phyloP scores from a whole-genome alignment of 2,113 vertebrate genomes.

The Hassar affinis region DNA sequence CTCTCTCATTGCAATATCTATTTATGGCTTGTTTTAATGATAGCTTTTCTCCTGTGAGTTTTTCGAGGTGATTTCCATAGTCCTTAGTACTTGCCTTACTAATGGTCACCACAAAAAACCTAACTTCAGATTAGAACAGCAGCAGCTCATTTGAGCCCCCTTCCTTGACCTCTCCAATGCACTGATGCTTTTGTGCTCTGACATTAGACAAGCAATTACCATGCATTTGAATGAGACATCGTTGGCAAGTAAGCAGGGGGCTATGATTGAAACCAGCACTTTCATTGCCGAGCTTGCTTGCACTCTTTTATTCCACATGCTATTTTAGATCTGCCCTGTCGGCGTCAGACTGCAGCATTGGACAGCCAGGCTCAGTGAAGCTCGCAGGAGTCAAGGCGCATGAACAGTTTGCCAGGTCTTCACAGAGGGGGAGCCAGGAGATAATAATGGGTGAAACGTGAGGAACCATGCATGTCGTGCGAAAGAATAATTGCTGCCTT shows the following conservation, averaged over 20 bases:
- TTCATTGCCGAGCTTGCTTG: constrained; percentile 56
- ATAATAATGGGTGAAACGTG: constrained; percentile 73
- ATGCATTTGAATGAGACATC: constrained; percentile 51
- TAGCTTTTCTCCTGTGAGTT: constrained; percentile 36
- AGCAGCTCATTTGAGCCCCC: constrained; percentile 35
- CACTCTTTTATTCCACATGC: constrained; percentile 67
- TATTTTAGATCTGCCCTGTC: constrained; percentile 59
- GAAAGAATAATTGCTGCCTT: constrained; percentile 76
- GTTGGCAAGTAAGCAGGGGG: constrained; percentile 54
- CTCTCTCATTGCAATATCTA: constrained; percentile 36
- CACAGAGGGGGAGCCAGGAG: constrained; percentile 68
- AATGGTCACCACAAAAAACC: constrained; percentile 44
- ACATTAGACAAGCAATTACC: constrained; percentile 51
- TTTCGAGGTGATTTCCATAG: constrained; percentile 42
- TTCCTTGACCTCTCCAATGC: constrained; percentile 37
- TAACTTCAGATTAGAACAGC: constrained; percentile 33
- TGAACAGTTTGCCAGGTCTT: constrained; percentile 69
- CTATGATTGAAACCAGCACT: constrained; percentile 63
- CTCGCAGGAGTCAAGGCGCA: constrained; percentile 63
- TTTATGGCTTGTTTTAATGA: constrained; percentile 45
- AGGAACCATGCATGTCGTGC: constrained; percentile 69
- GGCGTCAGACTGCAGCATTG: constrained; percentile 42
- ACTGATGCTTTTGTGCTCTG: constrained; percentile 37
- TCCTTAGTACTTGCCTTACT: constrained; percentile 6
- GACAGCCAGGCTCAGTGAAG: constrained; percentile 57